Evolutionary conservation across 2,113 vertebrate species (phyloP).

Genomic region (Okapia johnstoni): DNA sequence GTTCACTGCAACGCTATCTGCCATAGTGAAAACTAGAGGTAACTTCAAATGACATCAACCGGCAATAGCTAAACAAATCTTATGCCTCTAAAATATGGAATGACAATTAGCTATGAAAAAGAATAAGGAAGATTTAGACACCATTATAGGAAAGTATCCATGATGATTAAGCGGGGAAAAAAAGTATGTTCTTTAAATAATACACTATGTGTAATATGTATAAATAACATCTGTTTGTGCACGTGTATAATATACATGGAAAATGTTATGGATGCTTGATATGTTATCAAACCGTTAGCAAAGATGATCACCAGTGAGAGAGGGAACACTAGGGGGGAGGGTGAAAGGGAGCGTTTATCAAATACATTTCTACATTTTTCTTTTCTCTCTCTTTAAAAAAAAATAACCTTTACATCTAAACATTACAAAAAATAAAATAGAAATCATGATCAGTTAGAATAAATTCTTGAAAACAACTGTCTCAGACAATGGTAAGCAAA

Average conservation of each 20-base stretch:
- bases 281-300: not conserved
- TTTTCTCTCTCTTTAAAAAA: not conserved
- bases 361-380: not conserved
- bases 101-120: not conserved
- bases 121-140: not conserved
- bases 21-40: not conserved
- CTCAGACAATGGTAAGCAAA: not conserved
- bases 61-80: not conserved
- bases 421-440: not conserved
- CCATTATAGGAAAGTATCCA: not conserved
- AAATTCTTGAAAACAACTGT: not conserved
- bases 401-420: not conserved
- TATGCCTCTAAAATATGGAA: not conserved
- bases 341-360: not conserved
- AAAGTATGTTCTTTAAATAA: not conserved
- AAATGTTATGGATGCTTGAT: not conserved
- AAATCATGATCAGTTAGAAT: not conserved
- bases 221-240: not conserved
- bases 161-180: not conserved
- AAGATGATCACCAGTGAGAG: not conserved
- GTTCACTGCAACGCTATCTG: not conserved
- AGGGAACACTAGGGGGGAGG: too few relatives aligned
- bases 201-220: not conserved
- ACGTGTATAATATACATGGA: not conserved
- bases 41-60: not conserved